Conservation (phyloP, 2,797 vertebrate genomes). For the Molossus molossus region DNA sequence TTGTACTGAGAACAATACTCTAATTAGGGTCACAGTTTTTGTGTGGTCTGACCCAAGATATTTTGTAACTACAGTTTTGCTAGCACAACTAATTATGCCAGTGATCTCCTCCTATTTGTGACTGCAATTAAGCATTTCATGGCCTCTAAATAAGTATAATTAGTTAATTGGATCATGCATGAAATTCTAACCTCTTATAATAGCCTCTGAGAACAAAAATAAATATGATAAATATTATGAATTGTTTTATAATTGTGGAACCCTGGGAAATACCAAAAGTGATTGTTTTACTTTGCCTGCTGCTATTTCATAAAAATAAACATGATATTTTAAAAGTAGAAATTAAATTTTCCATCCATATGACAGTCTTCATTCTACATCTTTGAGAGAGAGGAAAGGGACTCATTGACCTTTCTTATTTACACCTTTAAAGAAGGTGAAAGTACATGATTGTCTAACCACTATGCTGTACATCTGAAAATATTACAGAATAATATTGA, state of each 20-base stretch:
- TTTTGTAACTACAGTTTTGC: constrained; percentile 74
- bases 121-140: constrained; percentile 82
- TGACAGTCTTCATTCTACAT: constrained; percentile 4
- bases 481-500: not conserved
- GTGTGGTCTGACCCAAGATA: constrained; percentile 78
- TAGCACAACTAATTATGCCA: constrained; percentile 82
- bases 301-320: constrained; percentile 38
- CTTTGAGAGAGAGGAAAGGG: constrained; percentile 5
- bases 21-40: constrained; percentile 76
- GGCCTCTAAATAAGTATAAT: constrained; percentile 82
- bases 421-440: not conserved
- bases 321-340: constrained; percentile 43
- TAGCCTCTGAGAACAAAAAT: constrained; percentile 81
- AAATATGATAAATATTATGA: constrained; percentile 77
- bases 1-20: constrained; percentile 61
- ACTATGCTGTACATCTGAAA: not conserved
- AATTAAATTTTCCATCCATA: not conserved
- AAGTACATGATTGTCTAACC: not conserved
- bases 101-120: constrained; percentile 79
- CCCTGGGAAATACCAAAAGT: constrained; percentile 70
- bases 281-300: constrained; percentile 66
- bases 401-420: not conserved
- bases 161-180: constrained; percentile 83
- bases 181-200: constrained; percentile 80
- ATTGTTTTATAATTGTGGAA: constrained; percentile 70